Percentiles rank a stretch among this genome's conserved stretches.
phyloP scores from a whole-genome alignment of 2,797 vertebrate genomes.

The Macropus fuliginosus region DNA sequence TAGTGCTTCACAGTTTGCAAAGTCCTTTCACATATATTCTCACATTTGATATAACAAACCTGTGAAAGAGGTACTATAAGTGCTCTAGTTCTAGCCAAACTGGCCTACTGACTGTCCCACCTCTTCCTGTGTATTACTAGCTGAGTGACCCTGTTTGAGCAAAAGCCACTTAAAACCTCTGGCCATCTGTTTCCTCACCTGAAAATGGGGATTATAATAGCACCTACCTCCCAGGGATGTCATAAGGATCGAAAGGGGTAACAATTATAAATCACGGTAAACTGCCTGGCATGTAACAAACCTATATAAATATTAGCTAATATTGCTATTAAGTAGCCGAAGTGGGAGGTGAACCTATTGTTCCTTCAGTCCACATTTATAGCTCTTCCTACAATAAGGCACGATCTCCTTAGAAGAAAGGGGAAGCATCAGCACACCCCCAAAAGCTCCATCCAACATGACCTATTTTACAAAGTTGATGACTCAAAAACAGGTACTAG shows the following conservation, averaged over 20 bases:
- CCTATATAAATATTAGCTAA: not conserved
- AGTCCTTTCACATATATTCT: not conserved
- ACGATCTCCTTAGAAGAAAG: not conserved
- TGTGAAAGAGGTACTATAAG: not conserved
- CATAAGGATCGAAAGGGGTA: not conserved
- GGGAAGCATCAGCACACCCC: not conserved
- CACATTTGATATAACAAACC: not conserved
- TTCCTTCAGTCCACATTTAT: not conserved
- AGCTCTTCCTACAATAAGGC: not conserved
- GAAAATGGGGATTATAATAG: not conserved
- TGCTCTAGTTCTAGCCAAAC: not conserved
- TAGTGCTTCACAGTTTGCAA: not conserved
- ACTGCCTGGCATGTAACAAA: not conserved
- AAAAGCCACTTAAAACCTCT: not conserved
- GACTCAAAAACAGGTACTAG: not conserved
- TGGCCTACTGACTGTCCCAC: not conserved
- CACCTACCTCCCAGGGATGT: not conserved
- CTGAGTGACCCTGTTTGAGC: too few species aligned
- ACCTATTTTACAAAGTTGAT: not conserved
- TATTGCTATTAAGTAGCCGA: not conserved
- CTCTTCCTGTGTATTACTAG: not conserved
- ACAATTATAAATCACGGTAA: not conserved
- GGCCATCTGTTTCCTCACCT: not conserved
- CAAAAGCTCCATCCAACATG: not conserved
- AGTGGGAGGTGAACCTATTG: not conserved